Evolutionary conservation across 2,113 vertebrate species (phyloP).

Genomic region (Callorhinus ursinus): DNA sequence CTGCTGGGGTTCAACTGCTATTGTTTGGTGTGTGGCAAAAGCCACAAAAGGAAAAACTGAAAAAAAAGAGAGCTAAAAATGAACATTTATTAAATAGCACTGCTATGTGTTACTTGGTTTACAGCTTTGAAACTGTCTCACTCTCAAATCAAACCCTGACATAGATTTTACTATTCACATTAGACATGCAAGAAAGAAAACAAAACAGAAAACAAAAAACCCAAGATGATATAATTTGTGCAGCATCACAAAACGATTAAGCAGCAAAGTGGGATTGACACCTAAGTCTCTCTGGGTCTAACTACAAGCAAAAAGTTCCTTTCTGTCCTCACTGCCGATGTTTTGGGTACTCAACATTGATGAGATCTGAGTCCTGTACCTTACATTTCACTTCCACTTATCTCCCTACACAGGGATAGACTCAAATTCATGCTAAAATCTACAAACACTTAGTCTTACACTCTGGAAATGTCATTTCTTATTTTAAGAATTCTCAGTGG

Average conservation of each 20-base stretch:
- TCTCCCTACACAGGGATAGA: conserved; percentile 38
- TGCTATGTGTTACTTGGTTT: background rate
- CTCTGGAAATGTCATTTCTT: conserved; percentile 66
- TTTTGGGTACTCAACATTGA: background rate
- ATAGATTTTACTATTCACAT: background rate
- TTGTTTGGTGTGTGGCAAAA: background rate
- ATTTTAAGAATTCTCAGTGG: conserved; percentile 70
- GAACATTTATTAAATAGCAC: background rate
- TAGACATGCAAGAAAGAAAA: background rate
- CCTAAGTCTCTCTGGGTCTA: background rate
- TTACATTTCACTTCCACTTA: conserved; percentile 48
- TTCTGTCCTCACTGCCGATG: background rate
- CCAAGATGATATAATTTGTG: background rate
- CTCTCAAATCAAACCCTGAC: background rate
- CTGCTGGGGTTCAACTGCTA: background rate
- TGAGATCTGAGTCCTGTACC: background rate
- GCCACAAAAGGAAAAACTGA: background rate
- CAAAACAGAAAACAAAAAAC: background rate
- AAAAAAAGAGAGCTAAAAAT: background rate
- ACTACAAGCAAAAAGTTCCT: background rate
- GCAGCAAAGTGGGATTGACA: background rate
- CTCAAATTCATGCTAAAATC: conserved; percentile 39
- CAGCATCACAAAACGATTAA: background rate
- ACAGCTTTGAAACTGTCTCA: background rate
- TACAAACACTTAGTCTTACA: conserved; percentile 65